These are phyloP conservation scores for Drosophila pruinosa DNA, from an alignment of 1,140 invertebrate species.

Conservation along the genomic window DNA sequence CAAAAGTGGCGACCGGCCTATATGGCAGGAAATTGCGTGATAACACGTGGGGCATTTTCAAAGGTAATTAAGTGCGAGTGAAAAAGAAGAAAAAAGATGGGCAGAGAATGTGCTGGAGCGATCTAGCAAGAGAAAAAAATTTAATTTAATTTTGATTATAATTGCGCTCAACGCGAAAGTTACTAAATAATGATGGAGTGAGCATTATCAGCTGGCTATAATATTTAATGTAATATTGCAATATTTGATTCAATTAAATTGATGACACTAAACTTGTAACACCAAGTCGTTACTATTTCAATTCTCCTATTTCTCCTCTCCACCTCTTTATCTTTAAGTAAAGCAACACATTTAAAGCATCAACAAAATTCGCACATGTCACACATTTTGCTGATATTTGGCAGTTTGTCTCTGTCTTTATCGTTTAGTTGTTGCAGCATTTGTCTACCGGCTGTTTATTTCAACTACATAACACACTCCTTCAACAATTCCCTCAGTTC, in stretches of 20 bases:
- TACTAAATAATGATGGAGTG: background rate
- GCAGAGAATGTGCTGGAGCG: no score
- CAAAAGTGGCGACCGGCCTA: slow-evolving; percentile 11
- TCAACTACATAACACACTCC: slow-evolving; percentile 2
- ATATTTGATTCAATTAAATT: background rate
- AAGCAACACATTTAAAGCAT: slow-evolving; percentile 17
- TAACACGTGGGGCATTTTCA: slow-evolving; percentile 45
- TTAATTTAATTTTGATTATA: slow-evolving; percentile 36
- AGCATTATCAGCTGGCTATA: no score
- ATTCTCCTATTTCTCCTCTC: background rate
- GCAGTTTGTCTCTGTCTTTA: slow-evolving; percentile 23
- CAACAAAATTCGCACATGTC: slow-evolving; percentile 23
- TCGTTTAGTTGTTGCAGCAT: slow-evolving; percentile 11
- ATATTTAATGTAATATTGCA: no score
- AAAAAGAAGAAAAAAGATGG: background rate
- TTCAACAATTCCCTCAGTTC: no score
- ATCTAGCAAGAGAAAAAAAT: no score
- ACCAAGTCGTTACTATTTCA: background rate
- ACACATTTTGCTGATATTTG: slow-evolving; percentile 25
- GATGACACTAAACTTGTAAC: slow-evolving; percentile 10
- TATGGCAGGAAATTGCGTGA: slow-evolving; percentile 29
- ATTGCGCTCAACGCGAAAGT: slow-evolving; percentile 15
- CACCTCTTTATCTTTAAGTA: background rate
- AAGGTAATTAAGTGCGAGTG: slow-evolving; percentile 53
- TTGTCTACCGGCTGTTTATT: slow-evolving; percentile 24